A percentile compares a stretch with the other conserved stretches of the same genome.
phyloP scores from a whole-genome alignment of 2,797 vertebrate species.

The Myotis planiceps region DNA sequence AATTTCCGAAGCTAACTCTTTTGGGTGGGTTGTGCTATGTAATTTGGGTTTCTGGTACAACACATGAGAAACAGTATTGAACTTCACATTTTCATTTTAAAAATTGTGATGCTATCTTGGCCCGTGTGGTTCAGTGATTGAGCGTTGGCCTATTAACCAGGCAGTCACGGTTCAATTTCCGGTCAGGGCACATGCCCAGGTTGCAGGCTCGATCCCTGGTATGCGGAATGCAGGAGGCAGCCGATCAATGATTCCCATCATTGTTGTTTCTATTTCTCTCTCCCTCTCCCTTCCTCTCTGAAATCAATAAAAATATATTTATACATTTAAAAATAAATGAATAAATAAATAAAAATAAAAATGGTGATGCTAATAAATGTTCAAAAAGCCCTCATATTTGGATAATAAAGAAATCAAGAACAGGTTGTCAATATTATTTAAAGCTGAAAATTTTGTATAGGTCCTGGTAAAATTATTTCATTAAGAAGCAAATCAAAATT shows the following conservation, averaged over 20 bases:
- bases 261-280: no score
- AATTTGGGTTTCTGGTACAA: not conserved
- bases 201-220: no score
- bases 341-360: not conserved
- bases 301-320: no score
- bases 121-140: no score
- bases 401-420: not conserved
- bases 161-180: no score
- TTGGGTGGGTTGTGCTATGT: not conserved
- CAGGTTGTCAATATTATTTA: not conserved
- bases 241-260: no score
- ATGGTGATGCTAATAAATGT: not conserved
- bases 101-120: not conserved
- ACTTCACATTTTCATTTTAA: not conserved
- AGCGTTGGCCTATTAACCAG: no score
- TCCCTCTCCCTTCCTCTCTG: no score
- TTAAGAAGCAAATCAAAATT: constrained; percentile 51
- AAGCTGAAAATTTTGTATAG: not conserved
- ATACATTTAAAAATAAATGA: no score
- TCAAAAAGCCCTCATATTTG: not conserved
- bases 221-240: no score
- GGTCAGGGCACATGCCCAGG: no score
- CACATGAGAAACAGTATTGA: not conserved
- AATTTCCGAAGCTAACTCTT: not conserved
- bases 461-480: constrained; percentile 28